phyloP scores from a whole-genome alignment of 2,113 vertebrate genomes.

The Tachuris rubrigastra region DNA sequence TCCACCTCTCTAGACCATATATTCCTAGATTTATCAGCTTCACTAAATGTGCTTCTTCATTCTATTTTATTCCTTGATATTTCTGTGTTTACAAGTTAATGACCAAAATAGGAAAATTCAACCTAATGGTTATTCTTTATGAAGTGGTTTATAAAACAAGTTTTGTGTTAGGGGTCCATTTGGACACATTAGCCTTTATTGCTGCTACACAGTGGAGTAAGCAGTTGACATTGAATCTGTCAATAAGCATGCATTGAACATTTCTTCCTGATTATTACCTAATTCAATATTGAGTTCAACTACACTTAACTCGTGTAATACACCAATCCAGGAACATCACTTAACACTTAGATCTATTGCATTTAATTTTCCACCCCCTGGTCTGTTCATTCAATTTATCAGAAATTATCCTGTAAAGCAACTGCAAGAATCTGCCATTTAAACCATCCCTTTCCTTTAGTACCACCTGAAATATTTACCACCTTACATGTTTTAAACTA shows the following conservation, averaged over 20 bases:
- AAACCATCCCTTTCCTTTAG: neutral
- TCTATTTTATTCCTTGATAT: neutral
- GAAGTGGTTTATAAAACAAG: neutral
- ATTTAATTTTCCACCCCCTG: neutral
- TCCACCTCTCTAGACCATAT: neutral
- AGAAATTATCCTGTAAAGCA: neutral
- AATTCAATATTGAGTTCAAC: neutral
- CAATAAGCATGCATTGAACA: neutral
- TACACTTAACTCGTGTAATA: neutral
- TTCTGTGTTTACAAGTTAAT: neutral
- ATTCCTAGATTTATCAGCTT: neutral
- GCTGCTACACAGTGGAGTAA: neutral
- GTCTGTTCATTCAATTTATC: neutral
- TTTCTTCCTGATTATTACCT: neutral
- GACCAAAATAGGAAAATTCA: neutral
- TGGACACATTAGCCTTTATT: neutral
- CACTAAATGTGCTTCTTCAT: neutral
- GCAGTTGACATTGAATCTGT: neutral
- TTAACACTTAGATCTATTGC: neutral
- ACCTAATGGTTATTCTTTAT: neutral
- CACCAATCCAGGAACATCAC: neutral
- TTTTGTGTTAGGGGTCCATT: neutral
- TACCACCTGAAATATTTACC: constrained; percentile 42
- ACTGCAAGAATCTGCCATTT: neutral
- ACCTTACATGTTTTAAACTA: neutral